Percentiles rank a stretch among this genome's conserved stretches.
Evolutionary conservation across 1,140 invertebrate genomes (phyloP).

Genomic region (Alviniconcha marisindica): DNA sequence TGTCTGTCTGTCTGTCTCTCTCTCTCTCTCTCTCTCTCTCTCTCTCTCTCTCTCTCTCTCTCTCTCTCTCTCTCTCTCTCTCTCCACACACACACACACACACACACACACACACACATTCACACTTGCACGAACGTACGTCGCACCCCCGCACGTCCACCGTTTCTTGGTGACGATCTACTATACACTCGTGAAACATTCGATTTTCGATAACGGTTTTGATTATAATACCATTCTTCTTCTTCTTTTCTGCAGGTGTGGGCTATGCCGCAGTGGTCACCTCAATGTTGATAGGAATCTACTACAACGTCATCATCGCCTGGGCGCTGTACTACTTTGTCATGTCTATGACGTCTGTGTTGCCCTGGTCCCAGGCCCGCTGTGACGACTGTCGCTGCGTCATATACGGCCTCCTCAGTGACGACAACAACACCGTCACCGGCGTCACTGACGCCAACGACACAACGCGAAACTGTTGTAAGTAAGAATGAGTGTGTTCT

Average conservation of each 20-base stretch:
- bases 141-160: not conserved
- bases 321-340: constrained; percentile 97
- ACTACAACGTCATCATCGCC: constrained; percentile 97
- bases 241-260: constrained; percentile 54
- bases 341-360: constrained; percentile 83
- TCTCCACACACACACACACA: not conserved
- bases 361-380: constrained; percentile 55
- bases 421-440: not conserved
- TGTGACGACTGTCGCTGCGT: constrained; percentile 31
- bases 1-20: not conserved
- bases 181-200: too few relatives aligned
- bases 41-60: not conserved
- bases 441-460: not conserved
- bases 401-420: constrained; percentile 16
- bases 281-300: constrained; percentile 96
- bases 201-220: not conserved
- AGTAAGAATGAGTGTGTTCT: too few relatives aligned
- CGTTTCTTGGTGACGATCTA: too few relatives aligned
- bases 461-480: not conserved
- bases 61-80: not conserved
- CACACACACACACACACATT: not conserved
- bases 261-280: constrained; percentile 81
- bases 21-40: not conserved
- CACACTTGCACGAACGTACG: not conserved
- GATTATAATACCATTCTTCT: too few relatives aligned